Percentiles rank a stretch among this genome's conserved stretches.
These are phyloP conservation scores for Streblospio benedicti DNA, from an alignment of 1,140 invertebrate species.

Conservation along the genomic window DNA sequence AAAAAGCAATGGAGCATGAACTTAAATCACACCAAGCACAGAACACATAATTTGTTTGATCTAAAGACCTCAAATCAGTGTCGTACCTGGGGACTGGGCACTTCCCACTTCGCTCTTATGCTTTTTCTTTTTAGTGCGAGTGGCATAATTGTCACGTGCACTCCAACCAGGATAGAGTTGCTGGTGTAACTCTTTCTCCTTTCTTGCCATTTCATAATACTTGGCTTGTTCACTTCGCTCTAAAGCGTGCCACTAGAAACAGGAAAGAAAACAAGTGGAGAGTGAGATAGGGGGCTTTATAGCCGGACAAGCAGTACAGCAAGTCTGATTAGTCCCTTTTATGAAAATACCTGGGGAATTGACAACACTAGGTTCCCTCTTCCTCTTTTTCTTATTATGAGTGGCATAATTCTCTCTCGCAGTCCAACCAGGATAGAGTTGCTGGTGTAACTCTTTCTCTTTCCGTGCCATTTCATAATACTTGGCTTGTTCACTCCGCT, in stretches of 20 bases:
- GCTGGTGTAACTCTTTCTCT: slow-evolving; percentile 96
- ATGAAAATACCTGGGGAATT: not conserved
- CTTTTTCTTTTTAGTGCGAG: slow-evolving; percentile 91
- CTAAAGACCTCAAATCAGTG: no score
- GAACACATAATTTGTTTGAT: no score
- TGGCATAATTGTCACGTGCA: slow-evolving; percentile 97
- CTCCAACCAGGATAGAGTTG: slow-evolving; percentile 98
- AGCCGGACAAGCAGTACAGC: no score
- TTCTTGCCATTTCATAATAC: slow-evolving; percentile 99
- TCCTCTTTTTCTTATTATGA: slow-evolving; percentile 79
- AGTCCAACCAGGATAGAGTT: slow-evolving; percentile 98
- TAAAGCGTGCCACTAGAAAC: slow-evolving; percentile 92
- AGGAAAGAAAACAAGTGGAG: no score
- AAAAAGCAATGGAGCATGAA: no score
- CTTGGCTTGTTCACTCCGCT: slow-evolving; percentile 96
- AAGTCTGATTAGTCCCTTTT: no score
- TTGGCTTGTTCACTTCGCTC: slow-evolving; percentile 97
- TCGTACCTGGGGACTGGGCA: no score
- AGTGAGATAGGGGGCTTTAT: no score
- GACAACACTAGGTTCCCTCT: not conserved
- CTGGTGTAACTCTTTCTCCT: slow-evolving; percentile 96
- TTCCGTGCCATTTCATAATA: slow-evolving; percentile 99
- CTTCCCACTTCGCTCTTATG: not conserved
- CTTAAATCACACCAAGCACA: no score
- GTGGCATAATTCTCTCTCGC: slow-evolving; percentile 98